Evolutionary conservation across 2,113 vertebrate species (phyloP).

Genomic region (Perca flavescens): DNA sequence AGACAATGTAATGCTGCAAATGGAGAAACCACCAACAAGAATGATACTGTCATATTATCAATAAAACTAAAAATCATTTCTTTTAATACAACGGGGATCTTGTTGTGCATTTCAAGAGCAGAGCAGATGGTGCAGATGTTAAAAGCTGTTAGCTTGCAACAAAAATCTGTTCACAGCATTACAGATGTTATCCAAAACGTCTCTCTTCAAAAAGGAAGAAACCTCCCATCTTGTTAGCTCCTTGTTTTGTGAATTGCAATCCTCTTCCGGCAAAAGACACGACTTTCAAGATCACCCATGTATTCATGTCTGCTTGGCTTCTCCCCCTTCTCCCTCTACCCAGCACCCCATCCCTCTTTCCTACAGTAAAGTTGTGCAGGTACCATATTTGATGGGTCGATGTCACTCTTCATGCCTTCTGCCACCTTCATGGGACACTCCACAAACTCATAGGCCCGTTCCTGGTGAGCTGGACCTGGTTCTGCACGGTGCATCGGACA

Average conservation of each 20-base stretch:
- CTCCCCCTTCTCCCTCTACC: too few species aligned
- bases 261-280: not conserved
- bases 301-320: not conserved
- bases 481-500: conserved; percentile 84
- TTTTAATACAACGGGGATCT: too few species aligned
- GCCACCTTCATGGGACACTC: conserved; percentile 88
- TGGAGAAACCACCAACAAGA: too few species aligned
- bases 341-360: too few species aligned
- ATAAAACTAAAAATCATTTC: too few species aligned
- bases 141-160: too few species aligned
- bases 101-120: too few species aligned
- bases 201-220: not conserved
- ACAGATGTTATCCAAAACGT: not conserved
- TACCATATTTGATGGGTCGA: conserved; percentile 96
- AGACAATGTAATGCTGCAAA: too few species aligned
- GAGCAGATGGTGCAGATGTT: too few species aligned
- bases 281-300: not conserved
- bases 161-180: not conserved
- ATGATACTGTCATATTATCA: too few species aligned
- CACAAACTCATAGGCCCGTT: conserved; percentile 88
- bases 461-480: conserved; percentile 86
- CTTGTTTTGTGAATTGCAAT: not conserved
- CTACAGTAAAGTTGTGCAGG: not conserved
- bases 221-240: not conserved
- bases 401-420: conserved; percentile 73